Percentiles rank a stretch among this genome's conserved stretches.
These are phyloP conservation scores for Turritopsis rubra DNA, from an alignment of 30 jellyfish, hydroid and myxozoan species.

Conservation along the genomic window DNA sequence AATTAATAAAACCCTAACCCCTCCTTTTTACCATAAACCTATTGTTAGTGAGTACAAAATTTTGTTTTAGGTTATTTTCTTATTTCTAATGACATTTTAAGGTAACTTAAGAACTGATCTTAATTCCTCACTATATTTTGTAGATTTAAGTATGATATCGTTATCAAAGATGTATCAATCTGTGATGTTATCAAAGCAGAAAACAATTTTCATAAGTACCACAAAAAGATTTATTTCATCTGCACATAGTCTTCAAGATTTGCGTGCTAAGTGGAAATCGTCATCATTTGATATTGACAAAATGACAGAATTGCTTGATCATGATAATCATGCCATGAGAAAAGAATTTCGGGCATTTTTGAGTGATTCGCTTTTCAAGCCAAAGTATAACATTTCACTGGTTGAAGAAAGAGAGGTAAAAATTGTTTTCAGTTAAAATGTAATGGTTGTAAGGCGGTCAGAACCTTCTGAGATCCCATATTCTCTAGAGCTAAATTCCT, in stretches of 20 bases:
- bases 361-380: slow-evolving; percentile 81
- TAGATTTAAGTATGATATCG: not conserved
- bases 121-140: not conserved
- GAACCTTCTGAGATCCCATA: too few relatives aligned
- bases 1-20: too few relatives aligned
- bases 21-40: too few relatives aligned
- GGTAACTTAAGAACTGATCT: not conserved
- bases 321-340: slow-evolving; percentile 79
- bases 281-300: slow-evolving; percentile 46
- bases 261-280: slow-evolving; percentile 51
- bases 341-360: slow-evolving; percentile 56
- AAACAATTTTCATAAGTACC: not conserved
- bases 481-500: too few relatives aligned
- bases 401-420: slow-evolving; percentile 64
- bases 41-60: too few relatives aligned
- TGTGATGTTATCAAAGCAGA: not conserved
- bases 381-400: slow-evolving; percentile 60
- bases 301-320: slow-evolving; percentile 64
- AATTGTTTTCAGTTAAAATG: not conserved
- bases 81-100: not conserved
- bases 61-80: not conserved
- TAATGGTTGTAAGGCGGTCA: too few relatives aligned
- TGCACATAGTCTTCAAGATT: not conserved
- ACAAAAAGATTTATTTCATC: not conserved
- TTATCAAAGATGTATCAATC: not conserved